phyloP scores from a whole-genome alignment of 2,113 vertebrate genomes.

The Perca flavescens region DNA sequence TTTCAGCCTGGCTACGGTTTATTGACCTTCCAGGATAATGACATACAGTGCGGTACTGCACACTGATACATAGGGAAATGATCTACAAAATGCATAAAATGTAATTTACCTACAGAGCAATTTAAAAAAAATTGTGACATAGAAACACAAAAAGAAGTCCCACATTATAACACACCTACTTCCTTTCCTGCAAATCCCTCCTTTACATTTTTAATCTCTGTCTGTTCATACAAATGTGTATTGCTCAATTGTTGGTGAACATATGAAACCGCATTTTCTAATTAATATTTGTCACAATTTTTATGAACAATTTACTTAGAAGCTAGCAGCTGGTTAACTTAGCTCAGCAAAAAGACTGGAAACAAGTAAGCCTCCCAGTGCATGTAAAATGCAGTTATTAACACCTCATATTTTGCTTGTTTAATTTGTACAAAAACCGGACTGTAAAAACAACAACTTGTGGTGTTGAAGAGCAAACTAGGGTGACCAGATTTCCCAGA shows the following conservation, averaged over 20 bases:
- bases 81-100: neutral
- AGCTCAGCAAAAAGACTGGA: too few species aligned
- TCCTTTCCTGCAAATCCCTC: slow-evolving; percentile 9
- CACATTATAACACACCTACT: neutral
- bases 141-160: neutral
- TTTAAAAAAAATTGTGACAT: slow-evolving; percentile 2
- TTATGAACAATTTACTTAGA: neutral
- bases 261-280: neutral
- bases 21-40: slow-evolving; percentile 35
- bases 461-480: too few species aligned
- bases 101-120: neutral
- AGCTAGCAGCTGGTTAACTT: too few species aligned
- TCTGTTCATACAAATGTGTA: neutral
- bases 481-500: too few species aligned
- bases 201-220: slow-evolving; percentile 12
- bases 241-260: neutral
- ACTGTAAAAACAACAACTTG: too few species aligned
- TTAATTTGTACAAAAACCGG: too few species aligned
- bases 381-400: too few species aligned
- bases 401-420: too few species aligned
- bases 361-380: too few species aligned
- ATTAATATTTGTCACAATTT: too few species aligned
- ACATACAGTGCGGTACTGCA: neutral
- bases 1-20: slow-evolving; percentile 12
- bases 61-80: neutral